Conservation (phyloP, 2,888 invertebrate genomes). For the Leucoptera coffeella region DNA sequence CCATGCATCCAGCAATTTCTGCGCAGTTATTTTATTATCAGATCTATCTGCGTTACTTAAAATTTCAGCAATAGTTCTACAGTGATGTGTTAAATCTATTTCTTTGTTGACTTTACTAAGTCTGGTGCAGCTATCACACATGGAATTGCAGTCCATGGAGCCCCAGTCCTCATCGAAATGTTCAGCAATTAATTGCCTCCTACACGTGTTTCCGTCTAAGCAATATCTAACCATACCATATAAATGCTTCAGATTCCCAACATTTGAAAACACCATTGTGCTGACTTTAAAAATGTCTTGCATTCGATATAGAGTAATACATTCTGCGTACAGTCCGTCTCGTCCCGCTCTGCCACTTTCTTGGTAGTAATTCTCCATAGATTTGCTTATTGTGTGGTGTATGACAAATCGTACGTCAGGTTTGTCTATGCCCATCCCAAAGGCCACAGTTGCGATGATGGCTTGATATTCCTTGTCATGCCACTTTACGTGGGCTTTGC, state of each 20-base stretch:
- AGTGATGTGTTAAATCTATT: slow-evolving; percentile 43
- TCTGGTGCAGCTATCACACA: slow-evolving; percentile 76
- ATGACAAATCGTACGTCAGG: slow-evolving; percentile 88
- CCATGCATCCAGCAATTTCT: slow-evolving; percentile 79
- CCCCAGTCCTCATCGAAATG: slow-evolving; percentile 86
- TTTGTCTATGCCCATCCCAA: slow-evolving; percentile 89
- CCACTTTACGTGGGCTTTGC: slow-evolving; percentile 62
- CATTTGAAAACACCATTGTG: slow-evolving; percentile 77
- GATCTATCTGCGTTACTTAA: slow-evolving; percentile 56
- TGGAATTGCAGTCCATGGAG: slow-evolving; percentile 63
- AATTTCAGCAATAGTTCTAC: slow-evolving; percentile 53
- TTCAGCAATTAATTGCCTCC: slow-evolving; percentile 71
- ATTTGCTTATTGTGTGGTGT: slow-evolving; percentile 74
- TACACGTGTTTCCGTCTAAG: slow-evolving; percentile 60
- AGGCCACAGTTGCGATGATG: slow-evolving; percentile 88
- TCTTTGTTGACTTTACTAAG: slow-evolving; percentile 14
- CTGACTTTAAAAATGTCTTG: slow-evolving; percentile 72
- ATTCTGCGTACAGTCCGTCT: slow-evolving; percentile 70
- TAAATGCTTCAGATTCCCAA: slow-evolving; percentile 71
- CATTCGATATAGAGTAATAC: slow-evolving; percentile 71
- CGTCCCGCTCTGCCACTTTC: slow-evolving; percentile 86
- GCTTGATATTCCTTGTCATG: slow-evolving; percentile 63
- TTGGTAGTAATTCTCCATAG: slow-evolving; percentile 91
- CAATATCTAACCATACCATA: slow-evolving; percentile 78
- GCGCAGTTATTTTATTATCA: slow-evolving; percentile 63